Base-by-base conservation (phyloP, 2,113 vertebrate genomes). In the Ondatra zibethicus region DNA sequence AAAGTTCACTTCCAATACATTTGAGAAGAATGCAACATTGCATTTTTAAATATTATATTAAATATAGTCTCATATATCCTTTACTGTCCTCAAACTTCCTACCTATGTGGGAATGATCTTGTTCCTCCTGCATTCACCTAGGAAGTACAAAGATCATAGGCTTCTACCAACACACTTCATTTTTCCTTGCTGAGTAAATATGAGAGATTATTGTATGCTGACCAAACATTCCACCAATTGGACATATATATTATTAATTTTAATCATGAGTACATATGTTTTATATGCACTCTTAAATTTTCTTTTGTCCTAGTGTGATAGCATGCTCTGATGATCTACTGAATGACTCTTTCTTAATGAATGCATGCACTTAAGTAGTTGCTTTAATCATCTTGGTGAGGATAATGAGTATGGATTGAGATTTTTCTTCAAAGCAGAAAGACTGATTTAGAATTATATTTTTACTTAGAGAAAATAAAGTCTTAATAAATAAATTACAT, bases 71-170 rank as follows among this genome's bases (percentile, higher is more conserved):
- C 7, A 65, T 65, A 6, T 58, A n/a, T 4, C 23, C 11, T 63
- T 63, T 23, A 11, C 33, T 84, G 3, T 17, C 16, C 6, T 68
- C 10, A 50, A 36, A 25, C 3, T 50, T 50, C 1, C 17, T 70
- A 5, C 23, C 5, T 36, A 70, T 45, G 1, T 50, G 3, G 33
- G 16, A 29, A 66, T 23, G 19, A 87, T 45, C 21, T 70, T 68
- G 31, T 50, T 25, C 3, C 3, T 50, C 3, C 0, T 21, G 4
- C 5, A 36, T 23, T 36, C 33, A n/a, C 1, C 19, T 0, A 5
- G 13, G 31, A 3, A 7, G 6, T 36, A 1, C 45, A 23, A 25
- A 45, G 31, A 7, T 50, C 50, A 25, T 1, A 25, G 1, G 17
- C 6, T 4, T 87, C 5, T 50, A 25, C 2, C 5, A 85, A 3